Base-by-base conservation (phyloP, 2,113 vertebrate genomes). In the Takifugu flavidus region DNA sequence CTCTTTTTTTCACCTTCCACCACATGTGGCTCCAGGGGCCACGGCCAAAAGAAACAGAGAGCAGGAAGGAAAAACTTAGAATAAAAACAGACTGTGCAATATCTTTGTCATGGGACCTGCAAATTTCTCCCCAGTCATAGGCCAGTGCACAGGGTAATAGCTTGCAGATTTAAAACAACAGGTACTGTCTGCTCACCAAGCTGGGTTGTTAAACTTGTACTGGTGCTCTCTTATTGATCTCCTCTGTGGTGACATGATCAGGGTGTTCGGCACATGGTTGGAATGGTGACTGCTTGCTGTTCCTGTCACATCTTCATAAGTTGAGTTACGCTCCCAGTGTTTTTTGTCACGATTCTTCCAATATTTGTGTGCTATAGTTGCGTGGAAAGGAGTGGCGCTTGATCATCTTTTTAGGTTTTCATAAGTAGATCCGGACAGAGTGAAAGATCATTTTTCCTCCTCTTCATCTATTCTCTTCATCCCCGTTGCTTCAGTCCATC, bases 61-160 rank as follows among this genome's bases (percentile, higher is more conserved):
- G 54, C 56, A 65, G 66, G 77, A 74, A 81, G 79, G 52, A 68
- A 70, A 78, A 78, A 62, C 59, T 47, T 56, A 55, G 67, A 74
- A 78, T 59, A 72, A 66, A 74, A 86, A 78, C 72, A 84, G 78
- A 85, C 55, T 53, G 56, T 64, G 87, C 70, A 81, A 86, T 84
- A 82, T 82, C 80, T 84, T 68, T 78, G 87, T 90, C 90, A 91
- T 87, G 82, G 77, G 90, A 91, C 89, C 74, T 61, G 67, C 80
- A 80, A 89, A 88, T 87, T 88, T 87, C 83, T 77, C 25, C 50
- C 65, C 57, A 72, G 67, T 77, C 75, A 63, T 76, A 74, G 72
- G 50, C 70, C 65, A 51, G 46, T 68, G 57, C 66, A 78, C 66
- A 67, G 61, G 77, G 57, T 67, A 78, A 80, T 49, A 58, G 69